A percentile compares a stretch with the other conserved stretches of the same genome.
Evolutionary conservation across 2,113 vertebrate genomes (phyloP).

Genomic region (Vulpes ferrilata): DNA sequence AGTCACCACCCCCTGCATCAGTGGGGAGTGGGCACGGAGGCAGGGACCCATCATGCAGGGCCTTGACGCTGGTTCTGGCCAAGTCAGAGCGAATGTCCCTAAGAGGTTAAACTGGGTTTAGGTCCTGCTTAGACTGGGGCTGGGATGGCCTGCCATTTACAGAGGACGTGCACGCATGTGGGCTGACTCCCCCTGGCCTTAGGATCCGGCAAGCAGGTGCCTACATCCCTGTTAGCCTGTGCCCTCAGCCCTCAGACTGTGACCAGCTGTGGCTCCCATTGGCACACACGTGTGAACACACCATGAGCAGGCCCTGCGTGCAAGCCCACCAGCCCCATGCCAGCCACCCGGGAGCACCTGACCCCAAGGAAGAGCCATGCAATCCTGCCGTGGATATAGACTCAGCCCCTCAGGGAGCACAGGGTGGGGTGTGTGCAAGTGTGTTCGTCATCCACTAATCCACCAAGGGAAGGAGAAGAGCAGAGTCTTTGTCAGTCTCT

Average conservation of each 20-base stretch:
- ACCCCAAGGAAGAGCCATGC: neutral
- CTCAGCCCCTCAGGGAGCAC: neutral
- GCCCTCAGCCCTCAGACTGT: rapidly evolving
- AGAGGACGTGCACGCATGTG: rapidly evolving
- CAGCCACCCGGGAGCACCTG: rapidly evolving
- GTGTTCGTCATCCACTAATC: conserved; percentile 88
- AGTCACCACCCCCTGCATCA: rapidly evolving
- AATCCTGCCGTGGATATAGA: rapidly evolving
- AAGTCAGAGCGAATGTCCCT: rapidly evolving
- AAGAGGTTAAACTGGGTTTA: neutral
- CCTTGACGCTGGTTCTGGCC: neutral
- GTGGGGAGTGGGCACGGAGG: rapidly evolving
- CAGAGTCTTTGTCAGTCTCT: conserved; percentile 90
- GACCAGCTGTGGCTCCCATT: rapidly evolving
- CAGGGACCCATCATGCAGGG: neutral
- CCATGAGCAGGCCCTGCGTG: rapidly evolving
- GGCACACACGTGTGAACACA: rapidly evolving
- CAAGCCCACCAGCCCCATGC: rapidly evolving
- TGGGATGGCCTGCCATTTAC: rapidly evolving
- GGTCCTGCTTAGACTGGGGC: rapidly evolving
- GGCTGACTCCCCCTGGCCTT: neutral
- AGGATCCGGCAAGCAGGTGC: rapidly evolving
- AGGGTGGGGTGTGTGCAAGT: neutral
- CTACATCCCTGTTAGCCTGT: neutral
- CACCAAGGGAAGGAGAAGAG: conserved; percentile 86